Evolutionary conservation across 2,113 vertebrate genomes (phyloP), one percentile per base, ranked within the genome.

Genomic region (Arenaria interpres): DNA sequence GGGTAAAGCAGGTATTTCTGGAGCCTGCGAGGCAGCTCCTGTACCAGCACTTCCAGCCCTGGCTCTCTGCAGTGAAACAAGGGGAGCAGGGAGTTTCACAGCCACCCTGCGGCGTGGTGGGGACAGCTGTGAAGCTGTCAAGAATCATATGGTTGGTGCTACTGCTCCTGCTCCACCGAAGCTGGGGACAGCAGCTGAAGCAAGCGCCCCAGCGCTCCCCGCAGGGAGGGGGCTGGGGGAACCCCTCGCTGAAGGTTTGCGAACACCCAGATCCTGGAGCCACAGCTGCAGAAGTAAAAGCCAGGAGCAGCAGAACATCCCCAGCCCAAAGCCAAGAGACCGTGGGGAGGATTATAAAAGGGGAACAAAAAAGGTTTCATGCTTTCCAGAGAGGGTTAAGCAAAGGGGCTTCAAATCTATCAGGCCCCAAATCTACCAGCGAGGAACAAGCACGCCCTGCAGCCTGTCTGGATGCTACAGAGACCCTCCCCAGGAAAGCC

Each of bases 51-150:
- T 90, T 79, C 37, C 88, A 93, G 91, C 54, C 45, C 84, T 2
- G 87, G 81, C 83, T 79, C 91, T 95, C 87, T 60, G 77, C 89
- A 88, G 76, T 12, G 78, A 92, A 83, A 91, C 85, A 94, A 78
- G 87, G 93, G 72, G 93, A 96, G 93, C 89, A 68, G 91, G 1
- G 64, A 91, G 84, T 87, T 96, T 94, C 94, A 91, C 93, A 96
- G 96, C 85, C 83, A 72, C 88, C 82, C 90, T 80, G 79, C 67
- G 73, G 93, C 21, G 1, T 25, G 76, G 85, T 81, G 90, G 1
- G 3, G 83, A 62, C 95, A 96, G 93, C 95, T 90, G 96, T 69
- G 92, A 71, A 50, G 92, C 82, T 94, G 92, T 88, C 82, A 85
- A 54, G 67, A 81, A 95, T 96, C 93, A 88, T 76, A 91, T 56